A percentile compares a stretch with the other conserved stretches of the same genome.
Conservation (phyloP, 2,888 invertebrate genomes). For the Phlogophora meticulosa region DNA sequence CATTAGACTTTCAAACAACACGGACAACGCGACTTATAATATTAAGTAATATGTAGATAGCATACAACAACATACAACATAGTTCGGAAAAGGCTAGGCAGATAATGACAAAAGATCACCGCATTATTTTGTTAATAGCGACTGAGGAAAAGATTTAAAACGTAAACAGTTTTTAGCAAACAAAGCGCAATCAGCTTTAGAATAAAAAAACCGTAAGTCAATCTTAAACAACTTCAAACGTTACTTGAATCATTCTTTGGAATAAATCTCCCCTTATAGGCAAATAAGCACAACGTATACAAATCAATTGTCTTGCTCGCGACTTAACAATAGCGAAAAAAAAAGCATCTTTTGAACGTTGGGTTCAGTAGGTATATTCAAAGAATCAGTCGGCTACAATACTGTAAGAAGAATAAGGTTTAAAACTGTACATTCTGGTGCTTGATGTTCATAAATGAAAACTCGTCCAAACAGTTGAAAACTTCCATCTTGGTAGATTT, state of each 20-base stretch:
- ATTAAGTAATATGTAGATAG: no score
- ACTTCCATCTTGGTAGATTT: no score
- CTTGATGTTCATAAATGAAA: no score
- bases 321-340: conserved; percentile 35
- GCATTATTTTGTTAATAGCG: not conserved
- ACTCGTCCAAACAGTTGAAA: no score
- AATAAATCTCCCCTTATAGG: conserved; percentile 82
- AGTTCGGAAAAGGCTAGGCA: no score
- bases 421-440: no score
- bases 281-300: conserved; percentile 78
- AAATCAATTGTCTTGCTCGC: conserved; percentile 82
- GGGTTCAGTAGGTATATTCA: conserved; percentile 39
- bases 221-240: conserved; percentile 55
- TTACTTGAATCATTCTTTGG: conserved; percentile 54
- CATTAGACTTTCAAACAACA: no score
- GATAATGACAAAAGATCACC: no score
- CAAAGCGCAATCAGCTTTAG: conserved; percentile 47
- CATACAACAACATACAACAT: no score
- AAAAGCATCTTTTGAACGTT: not conserved
- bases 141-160: conserved; percentile 1
- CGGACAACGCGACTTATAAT: no score
- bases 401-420: no score
- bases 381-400: not conserved
- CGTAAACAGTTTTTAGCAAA: conserved; percentile 30
- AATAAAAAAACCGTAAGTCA: conserved; percentile 44